phyloP scores from a whole-genome alignment of 2,888 invertebrate genomes.

The Seladonia tumulorum region DNA sequence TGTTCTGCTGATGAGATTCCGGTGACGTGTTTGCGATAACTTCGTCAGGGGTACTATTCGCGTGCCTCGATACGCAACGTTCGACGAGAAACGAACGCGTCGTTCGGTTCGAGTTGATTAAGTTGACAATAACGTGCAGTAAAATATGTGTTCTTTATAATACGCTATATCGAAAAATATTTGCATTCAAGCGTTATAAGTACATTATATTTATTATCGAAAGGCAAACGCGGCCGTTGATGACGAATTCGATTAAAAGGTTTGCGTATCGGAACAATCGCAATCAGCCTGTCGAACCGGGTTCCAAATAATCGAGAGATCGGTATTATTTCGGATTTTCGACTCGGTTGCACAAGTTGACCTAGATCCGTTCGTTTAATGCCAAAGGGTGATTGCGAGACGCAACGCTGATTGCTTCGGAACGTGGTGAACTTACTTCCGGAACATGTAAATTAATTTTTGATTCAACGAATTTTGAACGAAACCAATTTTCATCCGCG shows the following conservation, averaged over 20 bases:
- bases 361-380: constrained; percentile 4
- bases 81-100: neutral
- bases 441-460: neutral
- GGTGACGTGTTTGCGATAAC: constrained; percentile 26
- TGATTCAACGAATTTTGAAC: neutral
- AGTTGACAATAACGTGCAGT: neutral
- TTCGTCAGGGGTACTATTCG: constrained; percentile 5
- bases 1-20: constrained; percentile 4
- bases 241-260: constrained; percentile 36
- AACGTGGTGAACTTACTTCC: neutral
- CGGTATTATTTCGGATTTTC: neutral
- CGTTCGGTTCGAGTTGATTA: constrained; percentile 23
- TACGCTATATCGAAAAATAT: constrained; percentile 4
- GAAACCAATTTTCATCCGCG: neutral
- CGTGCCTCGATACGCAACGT: neutral
- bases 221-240: constrained; percentile 11
- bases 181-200: constrained; percentile 14
- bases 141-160: neutral
- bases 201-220: constrained; percentile 19
- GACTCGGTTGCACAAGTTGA: neutral
- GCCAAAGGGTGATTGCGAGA: neutral
- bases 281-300: constrained; percentile 16
- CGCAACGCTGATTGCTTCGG: neutral
- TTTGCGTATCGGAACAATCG: constrained; percentile 20
- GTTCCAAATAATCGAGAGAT: neutral